phyloP scores from a whole-genome alignment of 2,797 vertebrate genomes.

The Enteromius afrohamiltoni region DNA sequence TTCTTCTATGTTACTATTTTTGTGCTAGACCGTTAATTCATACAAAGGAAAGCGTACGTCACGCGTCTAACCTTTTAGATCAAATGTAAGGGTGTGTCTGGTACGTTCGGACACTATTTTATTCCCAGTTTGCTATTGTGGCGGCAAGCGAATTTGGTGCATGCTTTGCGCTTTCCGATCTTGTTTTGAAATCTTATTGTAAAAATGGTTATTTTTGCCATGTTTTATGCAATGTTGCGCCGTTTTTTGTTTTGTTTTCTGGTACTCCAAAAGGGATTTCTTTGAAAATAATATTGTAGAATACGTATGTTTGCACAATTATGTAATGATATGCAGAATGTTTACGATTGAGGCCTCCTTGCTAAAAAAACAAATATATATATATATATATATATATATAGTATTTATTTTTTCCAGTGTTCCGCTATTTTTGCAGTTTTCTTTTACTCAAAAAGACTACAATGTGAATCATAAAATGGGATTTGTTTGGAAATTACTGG shows the following conservation, averaged over 20 bases:
- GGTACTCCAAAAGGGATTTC: neutral
- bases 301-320: neutral
- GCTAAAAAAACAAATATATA: neutral
- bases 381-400: too few relatives aligned
- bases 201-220: neutral
- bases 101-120: slow-evolving; percentile 61
- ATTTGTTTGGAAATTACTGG: neutral
- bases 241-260: neutral
- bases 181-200: neutral
- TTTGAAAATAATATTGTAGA: neutral
- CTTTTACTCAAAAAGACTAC: neutral
- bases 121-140: slow-evolving; percentile 59
- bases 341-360: neutral
- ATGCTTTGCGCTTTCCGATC: slow-evolving; percentile 66
- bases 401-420: neutral
- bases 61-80: slow-evolving; percentile 73
- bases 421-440: neutral
- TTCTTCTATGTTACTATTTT: neutral
- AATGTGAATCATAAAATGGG: neutral
- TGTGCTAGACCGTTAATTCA: slow-evolving; percentile 55
- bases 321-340: neutral
- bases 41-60: slow-evolving; percentile 60
- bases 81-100: slow-evolving; percentile 76
- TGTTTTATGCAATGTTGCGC: neutral
- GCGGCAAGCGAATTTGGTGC: slow-evolving; percentile 53